Evolutionary conservation across 2,888 invertebrate genomes (phyloP).

Genomic region (Thera britannica): DNA sequence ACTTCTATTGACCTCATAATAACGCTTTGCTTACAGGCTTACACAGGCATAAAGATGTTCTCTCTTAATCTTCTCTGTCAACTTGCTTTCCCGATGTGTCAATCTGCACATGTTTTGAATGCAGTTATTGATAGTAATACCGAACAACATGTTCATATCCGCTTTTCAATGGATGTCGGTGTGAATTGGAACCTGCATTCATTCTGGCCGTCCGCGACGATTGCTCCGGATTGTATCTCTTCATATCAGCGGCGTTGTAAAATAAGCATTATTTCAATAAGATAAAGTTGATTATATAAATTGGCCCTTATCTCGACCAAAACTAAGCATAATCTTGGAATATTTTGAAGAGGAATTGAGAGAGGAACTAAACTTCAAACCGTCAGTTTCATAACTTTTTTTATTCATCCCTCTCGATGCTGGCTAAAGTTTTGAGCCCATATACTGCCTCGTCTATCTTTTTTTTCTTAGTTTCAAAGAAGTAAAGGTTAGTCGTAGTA

Average conservation of each 20-base stretch:
- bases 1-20: too few species aligned
- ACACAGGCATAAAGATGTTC: too few species aligned
- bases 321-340: not conserved
- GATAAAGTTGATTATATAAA: not conserved
- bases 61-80: too few species aligned
- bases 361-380: too few species aligned
- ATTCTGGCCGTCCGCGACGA: not conserved
- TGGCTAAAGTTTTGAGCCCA: too few species aligned
- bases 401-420: too few species aligned
- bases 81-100: not conserved
- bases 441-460: too few species aligned
- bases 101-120: not conserved
- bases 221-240: not conserved
- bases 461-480: not conserved
- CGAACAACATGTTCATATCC: constrained; percentile 35
- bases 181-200: constrained; percentile 49
- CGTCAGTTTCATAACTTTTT: too few species aligned
- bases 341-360: too few species aligned
- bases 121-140: not conserved
- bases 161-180: constrained; percentile 51
- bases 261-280: not conserved
- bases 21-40: too few species aligned
- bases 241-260: not conserved
- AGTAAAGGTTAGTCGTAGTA: not conserved
- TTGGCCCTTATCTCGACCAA: not conserved